Evolutionary conservation across 2,888 invertebrate genomes (phyloP), one percentile per base, ranked within the genome.

Genomic region (Halictus ligatus): DNA sequence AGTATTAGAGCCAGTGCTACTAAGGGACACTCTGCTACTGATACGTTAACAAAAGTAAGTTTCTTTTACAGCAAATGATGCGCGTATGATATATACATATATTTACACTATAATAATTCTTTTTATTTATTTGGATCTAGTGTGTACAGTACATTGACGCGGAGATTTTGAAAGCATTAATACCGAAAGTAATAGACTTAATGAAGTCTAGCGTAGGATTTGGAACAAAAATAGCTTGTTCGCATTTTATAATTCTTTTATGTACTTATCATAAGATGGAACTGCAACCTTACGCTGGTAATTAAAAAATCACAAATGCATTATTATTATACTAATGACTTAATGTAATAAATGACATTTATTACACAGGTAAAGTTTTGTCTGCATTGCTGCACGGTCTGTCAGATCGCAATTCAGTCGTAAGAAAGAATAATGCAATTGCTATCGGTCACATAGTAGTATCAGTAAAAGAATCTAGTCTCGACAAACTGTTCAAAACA

Each of bases 361-460:
- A 10, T 67, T 10, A 5, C 35, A 15, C 80, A 96, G 96, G 96
- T 67, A 97, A 97, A 95, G 93, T 97, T 73, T 94, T 97, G 90
- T 96, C 96, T 40, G 96, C 96, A 15, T 95, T 98, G 79, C 96
- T 98, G 64, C 97, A 97, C 89, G 98, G 98, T 0, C 96, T 98
- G 29, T 97, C 97, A 74, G 99, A 99, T 95, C 96, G 98, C 84
- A 99, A 98, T 94, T 96, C 97, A 0, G 97, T 98, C 0, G 97
- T 99, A 0, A 96, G 98, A 91, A 98, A 98, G 95, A 97, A 98
- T 88, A 98, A 97, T 94, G 98, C 98, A 0, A 96, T 97, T 80
- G 97, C 98, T 29, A 96, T 99, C 85, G 99, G 99, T 0, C 97
- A 98, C 93, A 96, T 99, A 8, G 97, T 98, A 13, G 97, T 97